Conservation (phyloP, 1,140 invertebrate genomes). For the Caenorhabditis brenneri region DNA sequence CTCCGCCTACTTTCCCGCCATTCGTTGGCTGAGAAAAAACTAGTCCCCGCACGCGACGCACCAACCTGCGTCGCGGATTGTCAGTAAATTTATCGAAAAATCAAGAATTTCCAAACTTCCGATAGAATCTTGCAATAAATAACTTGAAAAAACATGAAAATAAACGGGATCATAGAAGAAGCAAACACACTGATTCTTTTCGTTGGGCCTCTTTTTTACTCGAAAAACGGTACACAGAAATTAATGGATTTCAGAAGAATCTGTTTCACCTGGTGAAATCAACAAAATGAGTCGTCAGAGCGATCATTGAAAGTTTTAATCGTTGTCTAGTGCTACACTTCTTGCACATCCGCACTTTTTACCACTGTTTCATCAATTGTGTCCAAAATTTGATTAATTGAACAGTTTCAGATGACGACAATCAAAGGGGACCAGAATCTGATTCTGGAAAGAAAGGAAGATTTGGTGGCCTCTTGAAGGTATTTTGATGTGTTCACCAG, state of each 20-base stretch:
- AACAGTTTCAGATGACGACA: neutral
- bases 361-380: neutral
- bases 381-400: too few species aligned
- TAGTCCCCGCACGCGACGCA: constrained; percentile 7
- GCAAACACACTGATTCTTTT: too few species aligned
- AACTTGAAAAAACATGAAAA: too few species aligned
- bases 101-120: too few species aligned
- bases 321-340: constrained; percentile 4
- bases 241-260: neutral
- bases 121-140: too few species aligned
- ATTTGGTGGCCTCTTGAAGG: neutral
- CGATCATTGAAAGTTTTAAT: neutral
- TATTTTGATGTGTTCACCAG: neutral
- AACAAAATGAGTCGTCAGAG: neutral
- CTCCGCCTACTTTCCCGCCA: too few species aligned
- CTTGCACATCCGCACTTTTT: neutral
- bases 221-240: too few species aligned
- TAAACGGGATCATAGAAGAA: too few species aligned
- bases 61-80: neutral
- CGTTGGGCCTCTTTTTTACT: too few species aligned
- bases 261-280: neutral
- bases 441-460: neutral
- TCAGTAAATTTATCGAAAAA: too few species aligned
- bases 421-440: neutral
- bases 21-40: neutral